phyloP scores from a whole-genome alignment of 2,888 invertebrate species.

The Bibio marci region DNA sequence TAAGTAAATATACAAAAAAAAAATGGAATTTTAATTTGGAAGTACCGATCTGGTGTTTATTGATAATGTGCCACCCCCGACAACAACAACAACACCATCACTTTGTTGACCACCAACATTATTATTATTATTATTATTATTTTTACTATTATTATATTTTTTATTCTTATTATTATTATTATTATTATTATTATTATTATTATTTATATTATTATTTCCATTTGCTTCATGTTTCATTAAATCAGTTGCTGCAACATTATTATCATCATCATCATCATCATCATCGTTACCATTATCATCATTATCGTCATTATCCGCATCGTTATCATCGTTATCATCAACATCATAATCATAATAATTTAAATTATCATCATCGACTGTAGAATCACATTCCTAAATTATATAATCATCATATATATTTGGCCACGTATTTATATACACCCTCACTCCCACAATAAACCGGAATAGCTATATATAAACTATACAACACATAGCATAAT shows the following conservation, averaged over 20 bases:
- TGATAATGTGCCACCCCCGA: slow-evolving; percentile 15
- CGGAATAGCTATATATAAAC: no score
- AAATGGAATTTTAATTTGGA: no score
- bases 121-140: no score
- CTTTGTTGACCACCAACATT: no score
- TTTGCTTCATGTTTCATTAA: slow-evolving; percentile 8
- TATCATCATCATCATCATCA: slow-evolving; percentile 3
- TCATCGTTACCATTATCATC: background rate
- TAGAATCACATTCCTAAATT: slow-evolving; percentile 31
- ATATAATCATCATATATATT: no score
- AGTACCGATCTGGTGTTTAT: slow-evolving; percentile 5
- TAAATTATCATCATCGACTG: slow-evolving; percentile 26
- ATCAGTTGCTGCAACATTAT: slow-evolving; percentile 12
- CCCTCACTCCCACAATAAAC: no score
- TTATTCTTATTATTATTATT: no score
- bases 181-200: slow-evolving; percentile 6
- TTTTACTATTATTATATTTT: no score
- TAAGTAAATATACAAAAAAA: no score
- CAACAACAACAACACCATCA: slow-evolving; percentile 3
- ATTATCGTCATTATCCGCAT: background rate
- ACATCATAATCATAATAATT: slow-evolving; percentile 10
- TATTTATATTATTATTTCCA: slow-evolving; percentile 12
- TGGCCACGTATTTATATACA: no score
- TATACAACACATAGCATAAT: no score
- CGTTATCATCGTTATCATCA: slow-evolving; percentile 7